Evolutionary conservation across 2,888 invertebrate species (phyloP).

Genomic region (Stenoptilia bipunctidactyla): DNA sequence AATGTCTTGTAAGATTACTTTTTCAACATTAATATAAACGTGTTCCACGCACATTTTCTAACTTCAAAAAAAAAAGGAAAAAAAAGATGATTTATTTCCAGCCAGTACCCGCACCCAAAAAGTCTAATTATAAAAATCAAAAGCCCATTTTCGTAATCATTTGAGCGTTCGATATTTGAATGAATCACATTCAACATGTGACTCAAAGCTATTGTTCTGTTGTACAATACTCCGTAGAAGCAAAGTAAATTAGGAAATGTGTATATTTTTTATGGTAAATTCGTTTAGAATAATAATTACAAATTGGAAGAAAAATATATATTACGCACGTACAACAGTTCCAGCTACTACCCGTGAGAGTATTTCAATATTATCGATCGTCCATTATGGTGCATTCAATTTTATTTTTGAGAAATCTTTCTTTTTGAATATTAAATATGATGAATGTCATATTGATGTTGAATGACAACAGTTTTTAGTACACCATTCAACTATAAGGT

Average conservation of each 20-base stretch:
- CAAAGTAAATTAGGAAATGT: constrained; percentile 36
- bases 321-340: constrained; percentile 34
- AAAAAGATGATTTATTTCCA: too few species aligned
- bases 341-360: constrained; percentile 47
- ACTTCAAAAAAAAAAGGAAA: too few species aligned
- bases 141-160: constrained; percentile 23
- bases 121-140: constrained; percentile 17
- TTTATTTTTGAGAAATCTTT: constrained; percentile 4
- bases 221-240: too few species aligned
- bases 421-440: constrained; percentile 11
- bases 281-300: constrained; percentile 9
- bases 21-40: too few species aligned
- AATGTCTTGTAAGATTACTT: too few species aligned
- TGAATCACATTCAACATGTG: constrained; percentile 55
- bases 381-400: constrained; percentile 19
- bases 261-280: constrained; percentile 55
- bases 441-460: neutral
- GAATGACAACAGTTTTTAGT: neutral
- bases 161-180: constrained; percentile 43
- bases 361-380: constrained; percentile 36
- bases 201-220: constrained; percentile 29
- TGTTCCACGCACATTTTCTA: too few species aligned
- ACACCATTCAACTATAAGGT: neutral
- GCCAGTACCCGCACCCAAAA: neutral
- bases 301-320: neutral